phyloP scores from a whole-genome alignment of 2,888 invertebrate species.

The Diploptera punctata region DNA sequence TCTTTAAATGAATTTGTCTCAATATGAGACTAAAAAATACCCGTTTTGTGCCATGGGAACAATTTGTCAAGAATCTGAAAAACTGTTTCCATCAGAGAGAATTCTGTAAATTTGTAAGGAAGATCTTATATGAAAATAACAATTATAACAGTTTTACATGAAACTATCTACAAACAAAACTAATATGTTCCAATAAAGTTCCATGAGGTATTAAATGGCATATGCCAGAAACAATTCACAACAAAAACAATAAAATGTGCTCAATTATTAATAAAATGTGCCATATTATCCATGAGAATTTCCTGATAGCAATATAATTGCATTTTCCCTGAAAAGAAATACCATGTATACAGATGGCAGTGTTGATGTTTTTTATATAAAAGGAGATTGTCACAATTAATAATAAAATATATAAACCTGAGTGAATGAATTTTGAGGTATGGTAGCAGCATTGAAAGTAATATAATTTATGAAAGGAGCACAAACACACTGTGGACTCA shows the following conservation, averaged over 20 bases:
- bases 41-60: not conserved
- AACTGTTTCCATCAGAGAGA: not conserved
- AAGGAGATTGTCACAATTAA: not conserved
- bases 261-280: too few relatives aligned
- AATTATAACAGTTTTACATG: not conserved
- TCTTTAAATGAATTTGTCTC: slow-evolving; percentile 7
- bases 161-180: not conserved
- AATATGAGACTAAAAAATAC: slow-evolving; percentile 9
- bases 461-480: not conserved
- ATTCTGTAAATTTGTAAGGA: not conserved
- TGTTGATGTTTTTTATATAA: not conserved
- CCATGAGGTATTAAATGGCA: too few relatives aligned
- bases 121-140: not conserved
- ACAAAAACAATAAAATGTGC: too few relatives aligned
- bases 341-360: slow-evolving; percentile 10
- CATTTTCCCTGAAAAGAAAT: not conserved
- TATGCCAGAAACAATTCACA: too few relatives aligned
- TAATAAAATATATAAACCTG: slow-evolving; percentile 17
- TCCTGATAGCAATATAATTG: not conserved
- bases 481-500: slow-evolving; percentile 24
- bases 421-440: not conserved
- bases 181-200: too few relatives aligned
- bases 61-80: not conserved
- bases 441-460: not conserved
- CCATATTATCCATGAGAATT: too few relatives aligned